Evolutionary conservation across 1,140 invertebrate species (phyloP).

Genomic region (Odontomachus brunneus): DNA sequence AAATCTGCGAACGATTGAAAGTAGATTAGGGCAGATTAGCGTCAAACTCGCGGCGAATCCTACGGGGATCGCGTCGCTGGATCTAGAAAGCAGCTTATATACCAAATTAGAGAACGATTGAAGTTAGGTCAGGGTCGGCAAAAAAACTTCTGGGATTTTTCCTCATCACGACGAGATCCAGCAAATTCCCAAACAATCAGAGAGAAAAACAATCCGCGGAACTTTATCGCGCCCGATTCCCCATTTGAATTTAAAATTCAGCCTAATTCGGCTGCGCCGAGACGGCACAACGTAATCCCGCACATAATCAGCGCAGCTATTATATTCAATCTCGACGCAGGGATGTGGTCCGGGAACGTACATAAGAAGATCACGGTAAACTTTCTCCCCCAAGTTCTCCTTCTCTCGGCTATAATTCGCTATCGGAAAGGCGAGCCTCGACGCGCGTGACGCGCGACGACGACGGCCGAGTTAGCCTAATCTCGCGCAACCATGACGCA

Average conservation of each 20-base stretch:
- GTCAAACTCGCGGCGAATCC: not conserved
- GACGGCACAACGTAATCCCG: conserved; percentile 4
- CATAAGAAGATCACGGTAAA: not conserved
- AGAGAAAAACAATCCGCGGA: conserved; percentile 13
- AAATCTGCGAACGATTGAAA: conserved; percentile 7
- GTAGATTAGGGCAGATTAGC: conserved; percentile 19
- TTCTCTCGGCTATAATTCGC: conserved; percentile 9
- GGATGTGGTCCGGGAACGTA: not conserved
- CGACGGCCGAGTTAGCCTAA: not conserved
- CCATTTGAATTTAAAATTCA: conserved; percentile 35
- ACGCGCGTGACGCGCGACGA: not conserved
- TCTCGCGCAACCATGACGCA: not conserved
- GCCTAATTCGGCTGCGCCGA: not conserved
- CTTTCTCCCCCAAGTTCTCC: not conserved
- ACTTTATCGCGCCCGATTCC: conserved; percentile 14
- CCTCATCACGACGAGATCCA: no score
- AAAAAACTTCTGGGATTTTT: conserved; percentile 21
- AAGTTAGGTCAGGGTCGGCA: not conserved
- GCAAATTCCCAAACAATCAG: conserved; percentile 44
- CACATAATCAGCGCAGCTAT: conserved; percentile 37
- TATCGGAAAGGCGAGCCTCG: conserved; percentile 21
- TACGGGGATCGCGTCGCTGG: not conserved
- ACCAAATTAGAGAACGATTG: conserved; percentile 25
- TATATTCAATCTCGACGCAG: conserved; percentile 9
- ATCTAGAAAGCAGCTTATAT: not conserved